Percentiles rank a stretch among this genome's conserved stretches.
Evolutionary conservation across 2,797 vertebrate species (phyloP).

Genomic region (Tragopan temminckii): DNA sequence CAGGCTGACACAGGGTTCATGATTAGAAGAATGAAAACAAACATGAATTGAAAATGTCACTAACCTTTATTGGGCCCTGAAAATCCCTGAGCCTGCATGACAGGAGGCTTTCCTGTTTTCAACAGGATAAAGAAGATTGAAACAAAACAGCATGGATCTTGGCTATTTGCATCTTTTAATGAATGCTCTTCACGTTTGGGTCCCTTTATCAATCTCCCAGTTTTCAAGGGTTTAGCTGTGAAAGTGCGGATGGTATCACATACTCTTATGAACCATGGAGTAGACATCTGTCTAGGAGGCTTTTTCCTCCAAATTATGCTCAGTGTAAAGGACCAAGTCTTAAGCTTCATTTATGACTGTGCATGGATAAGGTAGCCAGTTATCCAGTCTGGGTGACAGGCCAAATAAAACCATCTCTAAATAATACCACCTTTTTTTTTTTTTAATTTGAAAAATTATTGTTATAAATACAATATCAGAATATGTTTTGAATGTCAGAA

Average conservation of each 20-base stretch:
- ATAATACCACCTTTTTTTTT: background rate
- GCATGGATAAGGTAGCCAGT: constrained; percentile 51
- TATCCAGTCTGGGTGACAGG: constrained; percentile 24
- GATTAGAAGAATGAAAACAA: constrained; percentile 84
- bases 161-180: constrained; percentile 83
- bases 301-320: constrained; percentile 73
- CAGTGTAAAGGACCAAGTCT: constrained; percentile 59
- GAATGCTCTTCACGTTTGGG: constrained; percentile 80
- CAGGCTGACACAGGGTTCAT: constrained; percentile 73
- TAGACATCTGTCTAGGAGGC: constrained; percentile 76
- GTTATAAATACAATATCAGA: background rate
- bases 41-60: constrained; percentile 83
- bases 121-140: constrained; percentile 78
- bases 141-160: constrained; percentile 80
- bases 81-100: constrained; percentile 78
- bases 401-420: constrained; percentile 31
- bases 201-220: constrained; percentile 76
- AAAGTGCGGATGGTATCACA: constrained; percentile 78
- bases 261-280: constrained; percentile 74
- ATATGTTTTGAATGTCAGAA: background rate
- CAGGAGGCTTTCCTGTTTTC: constrained; percentile 82
- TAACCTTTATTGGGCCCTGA: constrained; percentile 78
- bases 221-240: constrained; percentile 81
- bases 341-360: constrained; percentile 66
- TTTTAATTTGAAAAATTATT: background rate